Percentiles rank a stretch among this genome's conserved stretches.
Evolutionary conservation across 53 echinoderm and acorn worm species (phyloP).

Genomic region (Zoroaster sp.): DNA sequence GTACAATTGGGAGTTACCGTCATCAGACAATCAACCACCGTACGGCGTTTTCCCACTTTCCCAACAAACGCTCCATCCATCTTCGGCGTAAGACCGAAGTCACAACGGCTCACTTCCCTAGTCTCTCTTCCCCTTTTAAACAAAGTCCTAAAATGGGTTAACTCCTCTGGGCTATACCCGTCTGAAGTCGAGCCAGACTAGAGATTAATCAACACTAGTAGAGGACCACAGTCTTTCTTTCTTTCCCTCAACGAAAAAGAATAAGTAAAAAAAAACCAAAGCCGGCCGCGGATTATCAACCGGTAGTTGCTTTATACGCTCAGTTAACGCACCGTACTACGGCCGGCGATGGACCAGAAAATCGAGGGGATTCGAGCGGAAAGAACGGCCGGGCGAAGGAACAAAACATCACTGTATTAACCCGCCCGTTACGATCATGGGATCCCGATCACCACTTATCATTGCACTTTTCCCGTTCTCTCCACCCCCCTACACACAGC

Average conservation of each 20-base stretch:
- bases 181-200: background rate
- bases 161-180: constrained; percentile 10
- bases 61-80: constrained; percentile 8
- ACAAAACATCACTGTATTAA: constrained; percentile 17
- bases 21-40: background rate
- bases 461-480: constrained; percentile 14
- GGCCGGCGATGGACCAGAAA: constrained; percentile 50
- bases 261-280: background rate
- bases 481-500: background rate
- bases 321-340: constrained; percentile 38
- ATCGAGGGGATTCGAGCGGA: constrained; percentile 34
- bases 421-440: constrained; percentile 1
- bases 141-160: constrained; percentile 45
- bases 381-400: constrained; percentile 4
- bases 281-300: constrained; percentile 2
- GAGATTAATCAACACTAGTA: constrained; percentile 10
- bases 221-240: background rate
- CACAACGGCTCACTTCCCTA: background rate
- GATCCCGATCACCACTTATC: background rate
- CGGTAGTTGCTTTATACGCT: constrained; percentile 55
- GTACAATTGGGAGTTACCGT: background rate
- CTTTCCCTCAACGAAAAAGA: background rate
- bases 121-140: background rate
- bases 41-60: background rate
- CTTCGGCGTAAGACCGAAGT: constrained; percentile 15